Evolutionary conservation across 2,797 vertebrate species (phyloP).

Genomic region (Ctenosaura bakeri): DNA sequence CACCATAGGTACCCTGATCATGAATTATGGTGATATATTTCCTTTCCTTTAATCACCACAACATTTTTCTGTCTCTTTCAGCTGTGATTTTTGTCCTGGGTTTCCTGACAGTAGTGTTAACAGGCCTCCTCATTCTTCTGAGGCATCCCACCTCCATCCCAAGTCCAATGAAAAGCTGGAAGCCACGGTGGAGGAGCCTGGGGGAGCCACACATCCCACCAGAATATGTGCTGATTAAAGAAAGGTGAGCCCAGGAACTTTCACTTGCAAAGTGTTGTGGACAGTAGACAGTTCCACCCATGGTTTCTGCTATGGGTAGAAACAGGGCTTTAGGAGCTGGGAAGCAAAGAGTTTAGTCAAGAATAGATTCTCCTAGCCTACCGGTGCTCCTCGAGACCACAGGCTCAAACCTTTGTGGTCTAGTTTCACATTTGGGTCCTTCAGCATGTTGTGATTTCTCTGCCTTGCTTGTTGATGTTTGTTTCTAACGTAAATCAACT

Average conservation of each 20-base stretch:
- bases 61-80: slow-evolving; percentile 63
- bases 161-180: slow-evolving; percentile 81
- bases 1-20: no score
- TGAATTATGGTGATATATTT: neutral
- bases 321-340: neutral
- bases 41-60: neutral
- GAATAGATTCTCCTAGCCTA: neutral
- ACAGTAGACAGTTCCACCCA: neutral
- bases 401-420: neutral
- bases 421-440: neutral
- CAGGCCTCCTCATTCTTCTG: slow-evolving; percentile 83
- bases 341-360: neutral
- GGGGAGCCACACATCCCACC: slow-evolving; percentile 83
- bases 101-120: slow-evolving; percentile 81
- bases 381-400: neutral
- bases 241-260: slow-evolving; percentile 78
- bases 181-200: slow-evolving; percentile 90
- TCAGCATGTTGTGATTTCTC: neutral
- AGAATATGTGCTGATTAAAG: slow-evolving; percentile 79
- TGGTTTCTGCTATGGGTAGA: neutral
- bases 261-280: neutral
- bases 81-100: slow-evolving; percentile 84
- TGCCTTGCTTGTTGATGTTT: neutral
- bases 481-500: no score
- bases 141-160: slow-evolving; percentile 78